These are phyloP conservation scores for Drosophila prosaltans DNA, from an alignment of 1,140 invertebrate genomes.

Conservation along the genomic window DNA sequence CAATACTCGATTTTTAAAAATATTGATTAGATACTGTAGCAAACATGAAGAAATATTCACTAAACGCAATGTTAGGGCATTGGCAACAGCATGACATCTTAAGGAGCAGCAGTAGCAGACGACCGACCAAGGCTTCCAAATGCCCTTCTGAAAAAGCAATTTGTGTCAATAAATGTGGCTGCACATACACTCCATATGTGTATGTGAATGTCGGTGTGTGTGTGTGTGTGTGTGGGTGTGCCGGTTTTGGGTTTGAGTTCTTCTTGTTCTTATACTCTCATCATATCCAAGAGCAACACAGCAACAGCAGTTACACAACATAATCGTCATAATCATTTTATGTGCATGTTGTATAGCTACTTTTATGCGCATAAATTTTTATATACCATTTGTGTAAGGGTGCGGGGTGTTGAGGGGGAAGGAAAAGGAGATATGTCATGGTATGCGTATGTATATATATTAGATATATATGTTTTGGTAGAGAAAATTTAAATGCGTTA, in stretches of 20 bases:
- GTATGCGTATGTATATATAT: not conserved
- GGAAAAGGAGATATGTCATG: not conserved
- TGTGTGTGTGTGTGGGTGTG: conserved; percentile 22
- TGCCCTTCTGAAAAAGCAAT: conserved; percentile 66
- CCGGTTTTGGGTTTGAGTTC: conserved; percentile 41
- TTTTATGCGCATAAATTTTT: conserved; percentile 77
- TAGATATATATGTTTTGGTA: conserved; percentile 24
- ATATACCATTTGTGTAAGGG: conserved; percentile 41
- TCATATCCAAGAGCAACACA: conserved; percentile 36
- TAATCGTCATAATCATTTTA: conserved; percentile 81
- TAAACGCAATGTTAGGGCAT: not conserved
- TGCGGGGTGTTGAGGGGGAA: not conserved
- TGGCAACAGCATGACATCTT: not conserved
- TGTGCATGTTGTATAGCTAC: conserved; percentile 73
- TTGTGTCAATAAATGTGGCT: conserved; percentile 74
- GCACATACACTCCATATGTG: conserved; percentile 23
- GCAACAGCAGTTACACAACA: conserved; percentile 35
- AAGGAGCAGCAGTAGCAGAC: not conserved
- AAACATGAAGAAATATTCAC: too few relatives aligned
- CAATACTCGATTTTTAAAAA: too few relatives aligned
- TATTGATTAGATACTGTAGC: too few relatives aligned
- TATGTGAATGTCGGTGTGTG: conserved; percentile 14
- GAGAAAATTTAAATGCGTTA: conserved; percentile 71
- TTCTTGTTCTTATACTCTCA: conserved; percentile 36
- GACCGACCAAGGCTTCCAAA: conserved; percentile 41